Base-by-base conservation (phyloP, 2,113 vertebrate species). In the Perccottus glenii region DNA sequence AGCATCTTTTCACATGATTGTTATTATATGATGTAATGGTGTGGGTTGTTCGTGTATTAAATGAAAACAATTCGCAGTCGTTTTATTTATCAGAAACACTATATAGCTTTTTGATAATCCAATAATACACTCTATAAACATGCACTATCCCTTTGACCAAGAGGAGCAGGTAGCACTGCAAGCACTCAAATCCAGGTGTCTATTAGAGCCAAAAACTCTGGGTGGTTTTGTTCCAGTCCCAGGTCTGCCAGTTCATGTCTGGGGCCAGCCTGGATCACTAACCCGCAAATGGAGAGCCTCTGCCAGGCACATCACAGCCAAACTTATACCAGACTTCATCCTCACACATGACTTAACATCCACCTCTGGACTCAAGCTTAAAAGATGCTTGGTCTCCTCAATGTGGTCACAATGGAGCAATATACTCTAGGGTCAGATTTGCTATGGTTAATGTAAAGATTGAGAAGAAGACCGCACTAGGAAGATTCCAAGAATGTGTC, bases 211-310 rank as follows among this genome's bases (percentile, higher is more conserved):
- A 73, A 64, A 64, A 64, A 35, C 48, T n/a, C 49, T 81, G 75
- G 82, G 81, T 83, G 87, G 84, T 84, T 88, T 81, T 58, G 76
- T 66, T 76, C 51, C 60, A 77, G 68, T 55, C 67, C 53, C 27
- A n/a, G 65, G 62, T 77, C 71, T 75, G 78, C 80, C 77, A 80
- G 69, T 61, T 6, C 36, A 62, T 69, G 73, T 84, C 78, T 83
- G 75, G 60, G 75, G 64, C 57, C 74, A 73, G 77, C 75, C 77
- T 45, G 5, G 65, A 78, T 84, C 67, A 53, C 73, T 15, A 70
- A 78, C 42, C 77, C 57, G 1, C 67, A 82, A 78, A 67, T 60
- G 60, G 64, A 47, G 68, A 58, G 61, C 42, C 45, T 10, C 19
- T 74, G 64, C 71, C 78, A 77, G 43, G 64, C 27, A 80, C 61